Base-by-base conservation (phyloP, 2,888 invertebrate genomes). In the Agrochola lychnidis region DNA sequence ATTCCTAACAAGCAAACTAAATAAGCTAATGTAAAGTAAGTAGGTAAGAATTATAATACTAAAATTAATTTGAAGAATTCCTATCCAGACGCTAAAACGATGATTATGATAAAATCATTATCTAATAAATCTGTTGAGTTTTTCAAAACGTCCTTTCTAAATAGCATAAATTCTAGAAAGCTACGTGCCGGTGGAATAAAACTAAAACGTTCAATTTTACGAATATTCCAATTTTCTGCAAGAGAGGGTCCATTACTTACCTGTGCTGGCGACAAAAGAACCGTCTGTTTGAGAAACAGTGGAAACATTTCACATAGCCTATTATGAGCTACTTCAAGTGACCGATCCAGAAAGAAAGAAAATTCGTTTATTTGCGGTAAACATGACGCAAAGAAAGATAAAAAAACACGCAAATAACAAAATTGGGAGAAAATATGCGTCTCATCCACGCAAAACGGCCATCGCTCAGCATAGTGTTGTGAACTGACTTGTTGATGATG, bases 201-300 rank as follows among this genome's bases (percentile, higher is more conserved):
- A 36, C 12, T 53, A 51, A 45, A 64, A 62, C 61, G 51, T 59
- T 69, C 22, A 73, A 75, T 83, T 82, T 81, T 84, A 83, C 78
- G 82, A 86, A 87, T 86, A 87, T 86, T 87, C 82, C 83, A 90
- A 90, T 88, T 89, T 89, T 87, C 85, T 82, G 80, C 73, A 69
- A 87, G 86, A 89, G 83, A 86, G 85, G 84, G 78, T 85, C 86
- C 88, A 89, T 90, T 89, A 87, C 80, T 87, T 86, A 84, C 83
- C 72, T 85, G 77, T 79, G 74, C 66, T 56, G 81, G 74, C 77
- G 82, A 86, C 83, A 85, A 86, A 86, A 86, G 87, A 81, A 72
- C 73, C n/a, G 6, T 25, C 59, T 69, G 64, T n/a, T 56, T 45
- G 64, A 71, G 71, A 62, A 56, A 61, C 71, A 73, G 61, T 61